These are phyloP conservation scores for Ennomos erosarius DNA, from an alignment of 2,888 invertebrate species.

Conservation along the genomic window DNA sequence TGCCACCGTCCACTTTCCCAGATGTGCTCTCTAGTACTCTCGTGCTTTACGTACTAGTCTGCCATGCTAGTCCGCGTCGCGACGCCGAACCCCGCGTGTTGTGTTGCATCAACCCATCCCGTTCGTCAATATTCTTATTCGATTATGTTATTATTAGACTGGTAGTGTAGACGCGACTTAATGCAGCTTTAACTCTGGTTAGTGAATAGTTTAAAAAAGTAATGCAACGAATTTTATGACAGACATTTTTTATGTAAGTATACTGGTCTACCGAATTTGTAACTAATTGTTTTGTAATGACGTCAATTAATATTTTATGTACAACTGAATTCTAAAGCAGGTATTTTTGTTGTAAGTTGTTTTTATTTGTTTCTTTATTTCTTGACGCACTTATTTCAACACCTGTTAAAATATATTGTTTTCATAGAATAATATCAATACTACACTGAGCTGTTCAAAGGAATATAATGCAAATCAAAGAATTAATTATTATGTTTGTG, in stretches of 20 bases:
- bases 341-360: too few species aligned
- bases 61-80: conserved; percentile 27
- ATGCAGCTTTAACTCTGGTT: conserved; percentile 48
- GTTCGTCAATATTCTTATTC: conserved; percentile 31
- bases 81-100: conserved; percentile 27
- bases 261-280: background rate
- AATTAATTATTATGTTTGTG: too few species aligned
- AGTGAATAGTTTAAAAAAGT: conserved; percentile 46
- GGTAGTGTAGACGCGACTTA: conserved; percentile 44
- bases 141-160: conserved; percentile 42
- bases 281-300: background rate
- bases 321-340: conserved; percentile 3
- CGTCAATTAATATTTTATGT: conserved; percentile 12
- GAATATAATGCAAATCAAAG: too few species aligned
- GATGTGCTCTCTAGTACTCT: conserved; percentile 44
- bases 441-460: too few species aligned
- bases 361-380: conserved; percentile 5
- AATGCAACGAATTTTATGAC: conserved; percentile 34
- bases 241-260: conserved; percentile 28
- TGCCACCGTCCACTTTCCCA: conserved; percentile 59
- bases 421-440: background rate
- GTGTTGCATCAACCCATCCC: conserved; percentile 21
- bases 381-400: conserved; percentile 19
- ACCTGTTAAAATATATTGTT: conserved; percentile 18
- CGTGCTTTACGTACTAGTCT: conserved; percentile 31